Percentiles rank a stretch among this genome's conserved stretches.
Conservation (phyloP, 1,140 invertebrate species). For the Probaryconus sp. region DNA sequence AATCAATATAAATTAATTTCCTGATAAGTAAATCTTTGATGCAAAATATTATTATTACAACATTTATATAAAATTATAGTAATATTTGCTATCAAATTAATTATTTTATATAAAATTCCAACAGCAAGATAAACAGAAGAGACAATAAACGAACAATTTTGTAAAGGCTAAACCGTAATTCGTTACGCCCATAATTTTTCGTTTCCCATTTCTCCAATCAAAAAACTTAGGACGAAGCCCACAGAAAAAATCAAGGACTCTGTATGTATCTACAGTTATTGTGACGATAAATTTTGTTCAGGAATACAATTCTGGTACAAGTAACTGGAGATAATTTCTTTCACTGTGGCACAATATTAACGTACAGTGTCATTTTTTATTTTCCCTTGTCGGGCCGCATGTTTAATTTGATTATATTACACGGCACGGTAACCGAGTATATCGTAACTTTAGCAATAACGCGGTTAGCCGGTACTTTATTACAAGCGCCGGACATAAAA, state of each 20-base stretch:
- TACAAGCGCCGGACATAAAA: conserved; percentile 43
- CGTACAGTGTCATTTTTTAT: conserved; percentile 45
- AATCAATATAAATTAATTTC: too few species aligned
- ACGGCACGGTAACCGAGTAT: conserved; percentile 33
- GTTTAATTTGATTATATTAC: conserved; percentile 61
- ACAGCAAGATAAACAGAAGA: too few species aligned
- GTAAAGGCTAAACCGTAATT: not conserved
- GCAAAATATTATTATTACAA: too few species aligned
- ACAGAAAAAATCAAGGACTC: conserved; percentile 47
- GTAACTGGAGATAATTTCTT: conserved; percentile 16
- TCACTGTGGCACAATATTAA: conserved; percentile 26
- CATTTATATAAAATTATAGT: too few species aligned
- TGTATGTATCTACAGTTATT: conserved; percentile 38
- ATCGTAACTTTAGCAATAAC: conserved; percentile 57
- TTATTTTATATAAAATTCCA: too few species aligned
- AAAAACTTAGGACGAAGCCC: conserved; percentile 31
- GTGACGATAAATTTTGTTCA: conserved; percentile 51
- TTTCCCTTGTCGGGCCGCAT: conserved; percentile 36
- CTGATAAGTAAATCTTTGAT: too few species aligned
- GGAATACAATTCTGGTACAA: conserved; percentile 16
- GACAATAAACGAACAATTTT: too few species aligned
- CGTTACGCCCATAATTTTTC: too few species aligned
- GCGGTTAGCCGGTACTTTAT: conserved; percentile 42
- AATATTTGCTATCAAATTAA: too few species aligned
- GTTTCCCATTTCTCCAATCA: conserved; percentile 24